Evolutionary conservation across 2,888 invertebrate species (phyloP).

Genomic region (Troilus luridus): DNA sequence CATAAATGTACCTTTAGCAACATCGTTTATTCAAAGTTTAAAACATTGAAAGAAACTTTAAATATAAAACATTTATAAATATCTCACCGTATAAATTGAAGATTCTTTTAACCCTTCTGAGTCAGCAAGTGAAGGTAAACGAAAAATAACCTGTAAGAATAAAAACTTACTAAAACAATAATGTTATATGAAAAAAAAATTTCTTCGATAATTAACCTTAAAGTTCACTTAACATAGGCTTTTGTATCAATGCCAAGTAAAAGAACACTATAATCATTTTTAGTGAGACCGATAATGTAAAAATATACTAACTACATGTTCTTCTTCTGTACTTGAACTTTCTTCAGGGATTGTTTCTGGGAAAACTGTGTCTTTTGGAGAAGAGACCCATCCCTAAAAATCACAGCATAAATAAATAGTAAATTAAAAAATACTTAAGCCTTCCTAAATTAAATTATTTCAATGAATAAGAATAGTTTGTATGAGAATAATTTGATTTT

Average conservation of each 20-base stretch:
- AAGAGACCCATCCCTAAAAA: slow-evolving; percentile 82
- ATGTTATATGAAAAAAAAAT: neutral
- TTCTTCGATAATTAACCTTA: neutral
- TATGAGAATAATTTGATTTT: too few relatives aligned
- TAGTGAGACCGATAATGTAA: neutral
- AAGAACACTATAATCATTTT: neutral
- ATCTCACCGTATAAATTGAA: slow-evolving; percentile 59
- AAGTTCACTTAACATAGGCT: neutral
- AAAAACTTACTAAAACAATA: slow-evolving; percentile 19
- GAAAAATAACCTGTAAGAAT: slow-evolving; percentile 79
- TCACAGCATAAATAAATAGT: neutral
- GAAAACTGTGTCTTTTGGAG: slow-evolving; percentile 89
- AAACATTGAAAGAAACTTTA: neutral
- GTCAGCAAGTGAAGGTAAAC: slow-evolving; percentile 82
- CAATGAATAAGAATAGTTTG: neutral
- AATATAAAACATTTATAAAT: neutral
- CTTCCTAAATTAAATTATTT: neutral
- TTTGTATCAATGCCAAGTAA: neutral
- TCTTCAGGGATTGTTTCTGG: slow-evolving; percentile 95
- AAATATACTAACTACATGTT: slow-evolving; percentile 80
- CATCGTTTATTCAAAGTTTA: neutral
- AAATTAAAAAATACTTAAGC: neutral
- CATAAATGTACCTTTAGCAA: too few relatives aligned
- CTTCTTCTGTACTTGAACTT: slow-evolving; percentile 92
- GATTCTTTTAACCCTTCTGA: slow-evolving; percentile 70